phyloP scores from a whole-genome alignment of 1,140 invertebrate species.

The Acromyrmex echinatior region DNA sequence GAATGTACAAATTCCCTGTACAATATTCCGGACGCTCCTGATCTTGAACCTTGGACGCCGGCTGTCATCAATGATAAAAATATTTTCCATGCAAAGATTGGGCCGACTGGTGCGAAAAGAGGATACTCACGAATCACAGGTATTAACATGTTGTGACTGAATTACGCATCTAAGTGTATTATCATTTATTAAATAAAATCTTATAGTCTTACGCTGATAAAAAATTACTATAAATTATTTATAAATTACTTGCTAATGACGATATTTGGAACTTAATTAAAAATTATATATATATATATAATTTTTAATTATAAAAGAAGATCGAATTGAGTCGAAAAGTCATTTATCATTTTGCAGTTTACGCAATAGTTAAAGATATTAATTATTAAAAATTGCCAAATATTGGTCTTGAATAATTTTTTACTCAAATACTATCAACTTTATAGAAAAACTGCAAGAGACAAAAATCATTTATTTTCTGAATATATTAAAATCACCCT shows the following conservation, averaged over 20 bases:
- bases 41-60: slow-evolving; percentile 90
- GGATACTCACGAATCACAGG: slow-evolving; percentile 94
- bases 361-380: too few relatives aligned
- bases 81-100: slow-evolving; percentile 92
- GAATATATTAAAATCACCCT: too few relatives aligned
- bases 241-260: neutral
- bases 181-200: neutral
- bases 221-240: too few relatives aligned
- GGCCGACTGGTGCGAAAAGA: slow-evolving; percentile 93
- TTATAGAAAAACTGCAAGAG: too few relatives aligned
- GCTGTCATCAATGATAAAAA: slow-evolving; percentile 88
- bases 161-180: slow-evolving; percentile 11
- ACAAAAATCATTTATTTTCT: too few relatives aligned
- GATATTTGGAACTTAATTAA: neutral
- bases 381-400: too few relatives aligned
- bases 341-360: too few relatives aligned
- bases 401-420: too few relatives aligned
- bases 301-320: too few relatives aligned
- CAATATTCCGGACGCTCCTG: slow-evolving; percentile 81
- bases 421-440: too few relatives aligned
- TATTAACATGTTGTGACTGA: slow-evolving; percentile 63
- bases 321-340: too few relatives aligned
- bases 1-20: slow-evolving; percentile 86
- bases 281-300: neutral
- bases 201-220: neutral